Evolutionary conservation across 2,888 invertebrate species (phyloP).

Genomic region (Ypsolopha sequella): DNA sequence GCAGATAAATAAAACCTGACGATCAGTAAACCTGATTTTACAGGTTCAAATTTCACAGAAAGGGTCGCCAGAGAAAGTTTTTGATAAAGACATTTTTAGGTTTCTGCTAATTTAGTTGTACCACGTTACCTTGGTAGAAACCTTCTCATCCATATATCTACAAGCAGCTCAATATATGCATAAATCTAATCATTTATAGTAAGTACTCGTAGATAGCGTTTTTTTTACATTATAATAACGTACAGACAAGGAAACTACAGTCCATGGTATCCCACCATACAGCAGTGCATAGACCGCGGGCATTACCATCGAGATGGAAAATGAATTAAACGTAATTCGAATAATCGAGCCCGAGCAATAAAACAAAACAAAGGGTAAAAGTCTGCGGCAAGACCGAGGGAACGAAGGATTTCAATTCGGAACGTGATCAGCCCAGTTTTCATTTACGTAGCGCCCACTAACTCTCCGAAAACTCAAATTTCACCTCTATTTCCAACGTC

Average conservation of each 20-base stretch:
- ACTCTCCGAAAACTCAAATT: neutral
- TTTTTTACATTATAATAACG: no score
- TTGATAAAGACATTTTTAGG: no score
- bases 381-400: constrained; percentile 45
- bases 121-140: no score
- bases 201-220: no score
- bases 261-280: constrained; percentile 8
- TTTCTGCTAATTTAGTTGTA: no score
- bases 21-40: neutral
- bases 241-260: neutral
- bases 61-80: neutral
- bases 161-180: no score
- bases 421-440: constrained; percentile 68
- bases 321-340: constrained; percentile 69
- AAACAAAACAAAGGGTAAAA: constrained; percentile 64
- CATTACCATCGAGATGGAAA: constrained; percentile 58
- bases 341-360: constrained; percentile 62
- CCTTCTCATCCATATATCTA: no score
- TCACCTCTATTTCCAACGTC: no score
- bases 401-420: constrained; percentile 68
- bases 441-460: constrained; percentile 38
- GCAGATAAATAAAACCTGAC: neutral
- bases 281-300: constrained; percentile 13
- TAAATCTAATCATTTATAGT: no score
- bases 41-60: neutral